These are phyloP conservation scores for Agonopterix subpropinquella DNA, from an alignment of 2,888 invertebrate genomes.

Conservation along the genomic window DNA sequence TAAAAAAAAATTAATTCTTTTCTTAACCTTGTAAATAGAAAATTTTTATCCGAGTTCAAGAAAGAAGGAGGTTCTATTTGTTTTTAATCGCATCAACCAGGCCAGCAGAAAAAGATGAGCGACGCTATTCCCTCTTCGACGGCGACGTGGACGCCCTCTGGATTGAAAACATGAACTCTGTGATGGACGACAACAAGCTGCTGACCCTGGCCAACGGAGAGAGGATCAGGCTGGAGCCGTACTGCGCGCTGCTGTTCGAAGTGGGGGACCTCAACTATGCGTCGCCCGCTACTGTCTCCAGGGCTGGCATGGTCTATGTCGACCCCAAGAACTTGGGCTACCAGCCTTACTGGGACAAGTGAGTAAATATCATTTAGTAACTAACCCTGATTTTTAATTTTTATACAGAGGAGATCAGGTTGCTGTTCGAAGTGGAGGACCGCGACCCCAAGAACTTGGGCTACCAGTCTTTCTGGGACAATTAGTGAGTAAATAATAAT, in stretches of 20 bases:
- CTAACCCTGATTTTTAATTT: too few species aligned
- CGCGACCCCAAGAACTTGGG: constrained; percentile 95
- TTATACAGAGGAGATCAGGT: too few species aligned
- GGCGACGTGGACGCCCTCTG: constrained; percentile 96
- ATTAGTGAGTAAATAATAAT: constrained; percentile 32
- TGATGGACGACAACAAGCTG: constrained; percentile 96
- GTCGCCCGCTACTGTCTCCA: constrained; percentile 93
- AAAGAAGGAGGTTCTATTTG: too few species aligned
- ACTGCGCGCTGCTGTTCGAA: constrained; percentile 91
- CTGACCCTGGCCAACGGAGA: constrained; percentile 94
- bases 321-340: constrained; percentile 94
- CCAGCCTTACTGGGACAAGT: constrained; percentile 88
- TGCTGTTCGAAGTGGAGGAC: constrained; percentile 84
- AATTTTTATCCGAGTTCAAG: too few species aligned
- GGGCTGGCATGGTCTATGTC: constrained; percentile 96
- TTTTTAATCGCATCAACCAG: constrained; percentile 38
- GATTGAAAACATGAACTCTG: constrained; percentile 98
- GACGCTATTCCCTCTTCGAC: constrained; percentile 91
- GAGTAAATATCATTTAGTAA: neutral
- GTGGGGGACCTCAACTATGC: constrained; percentile 93
- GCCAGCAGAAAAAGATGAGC: constrained; percentile 82
- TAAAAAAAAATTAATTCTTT: too few species aligned
- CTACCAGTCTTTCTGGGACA: constrained; percentile 89
- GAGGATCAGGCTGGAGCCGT: constrained; percentile 86
- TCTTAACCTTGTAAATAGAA: too few species aligned